Evolutionary conservation across 2,888 invertebrate genomes (phyloP), one percentile per base, ranked within the genome.

Genomic region (Gisinianus flammeolus): DNA sequence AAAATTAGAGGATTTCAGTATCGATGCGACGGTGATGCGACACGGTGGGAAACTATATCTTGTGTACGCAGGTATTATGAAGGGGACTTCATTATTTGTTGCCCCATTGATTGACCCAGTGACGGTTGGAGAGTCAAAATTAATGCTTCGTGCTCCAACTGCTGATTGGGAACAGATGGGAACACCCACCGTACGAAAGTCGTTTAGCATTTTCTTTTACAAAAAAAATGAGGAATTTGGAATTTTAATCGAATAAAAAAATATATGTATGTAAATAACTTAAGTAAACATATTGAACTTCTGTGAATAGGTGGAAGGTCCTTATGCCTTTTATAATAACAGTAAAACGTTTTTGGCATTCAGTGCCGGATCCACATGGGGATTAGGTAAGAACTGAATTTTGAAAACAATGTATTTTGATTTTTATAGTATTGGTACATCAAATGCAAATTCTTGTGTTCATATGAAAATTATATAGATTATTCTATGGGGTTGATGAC

Each of bases 291-390:
- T n/a, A n/a, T n/a, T n/a, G n/a, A n/a, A n/a, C n/a, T n/a, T n/a
- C n/a, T n/a, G n/a, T n/a, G n/a, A n/a, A n/a, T n/a, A n/a, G n/a
- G 78, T 77, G 22, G 80, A 82, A 71, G 82, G 81, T 16, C 81
- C 82, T 0, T 79, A 77, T 35, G 78, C 79, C 68, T 76, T 82
- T 54, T 78, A 81, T 33, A 78, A 79, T 28, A 71, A 64, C 2
- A 79, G 78, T 31, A 68, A 71, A 10, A 79, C 80, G 5, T 82
- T 78, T 68, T 19, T 82, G 6, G 68, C 79, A 22, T 82, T 78
- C 52, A 79, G 81, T 6, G 81, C 78, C 6, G 79, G 71, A 12
- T 81, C 76, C 28, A 81, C 81, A 4, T 81, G 78, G 71, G 73
- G 67, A 19, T 79, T 74, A n/a, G n/a, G n/a, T n/a, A n/a, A n/a